phyloP scores from a whole-genome alignment of 1,140 invertebrate genomes.

The Lasioglossum albipes region DNA sequence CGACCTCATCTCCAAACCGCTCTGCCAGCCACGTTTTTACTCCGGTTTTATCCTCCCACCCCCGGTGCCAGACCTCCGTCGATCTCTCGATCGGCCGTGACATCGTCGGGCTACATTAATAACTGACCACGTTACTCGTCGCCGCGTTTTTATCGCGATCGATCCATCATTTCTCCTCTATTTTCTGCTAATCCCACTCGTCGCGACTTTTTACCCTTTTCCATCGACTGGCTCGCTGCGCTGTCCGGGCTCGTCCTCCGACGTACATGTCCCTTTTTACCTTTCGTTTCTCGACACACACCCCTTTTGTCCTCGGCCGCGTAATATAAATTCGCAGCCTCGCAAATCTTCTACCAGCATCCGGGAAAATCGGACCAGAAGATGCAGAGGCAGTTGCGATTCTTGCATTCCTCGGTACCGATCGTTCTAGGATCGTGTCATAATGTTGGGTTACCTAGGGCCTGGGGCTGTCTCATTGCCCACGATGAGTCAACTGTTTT shows the following conservation, averaged over 20 bases:
- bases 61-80: constrained; percentile 21
- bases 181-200: constrained; percentile 40
- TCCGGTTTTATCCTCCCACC: neutral
- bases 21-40: constrained; percentile 41
- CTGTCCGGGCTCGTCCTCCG: neutral
- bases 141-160: constrained; percentile 43
- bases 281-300: constrained; percentile 2
- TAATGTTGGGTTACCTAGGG: too few relatives aligned
- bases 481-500: too few relatives aligned
- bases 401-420: too few relatives aligned
- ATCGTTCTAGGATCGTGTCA: too few relatives aligned
- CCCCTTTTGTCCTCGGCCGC: constrained; percentile 20
- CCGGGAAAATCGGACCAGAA: too few relatives aligned
- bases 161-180: constrained; percentile 47
- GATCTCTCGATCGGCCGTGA: constrained; percentile 47
- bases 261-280: neutral
- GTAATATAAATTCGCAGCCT: too few relatives aligned
- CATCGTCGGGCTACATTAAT: constrained; percentile 47
- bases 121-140: constrained; percentile 48
- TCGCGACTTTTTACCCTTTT: constrained; percentile 30
- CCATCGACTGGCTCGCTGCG: neutral
- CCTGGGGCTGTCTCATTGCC: too few relatives aligned
- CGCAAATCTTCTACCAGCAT: too few relatives aligned
- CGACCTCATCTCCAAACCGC: constrained; percentile 64
- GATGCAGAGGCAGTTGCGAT: too few relatives aligned